Base-by-base conservation (phyloP, 2,113 vertebrate genomes). In the Sisor rabdophorus region DNA sequence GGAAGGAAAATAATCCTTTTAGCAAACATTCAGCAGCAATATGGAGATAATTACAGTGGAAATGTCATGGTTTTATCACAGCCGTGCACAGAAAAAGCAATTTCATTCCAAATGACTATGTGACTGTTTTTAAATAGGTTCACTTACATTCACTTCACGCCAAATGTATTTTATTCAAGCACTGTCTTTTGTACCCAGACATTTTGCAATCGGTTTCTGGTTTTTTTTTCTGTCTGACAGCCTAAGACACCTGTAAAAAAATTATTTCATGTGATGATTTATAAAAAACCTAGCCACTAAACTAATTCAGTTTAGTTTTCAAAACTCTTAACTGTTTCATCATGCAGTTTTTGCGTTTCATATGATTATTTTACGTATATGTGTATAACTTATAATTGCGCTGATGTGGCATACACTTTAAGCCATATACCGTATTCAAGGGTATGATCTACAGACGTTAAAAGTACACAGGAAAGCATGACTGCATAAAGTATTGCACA, bases 21-120 rank as follows among this genome's bases (percentile, higher is more conserved):
- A 84, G 81, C 79, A 84, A 82, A 83, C 83, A 83, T 82, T 86
- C 72, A 40, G 63, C 69, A 76, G 81, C 75, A 79, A 84, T 86
- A 75, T 75, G 73, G 73, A 84, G 82, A 84, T 84, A 81, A 81
- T 84, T 85, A 78, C 75, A 22, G 78, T 75, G 71, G 81, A 85
- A 81, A 81, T 82, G 80, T 79, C 74, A 81, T 76, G 77, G 53
- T 82, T 85, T 85, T 83, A 81, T 80, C 79, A 26, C 79, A 80
- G 75, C 71, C 61, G 71, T 47, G 73, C 60, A 59, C 68, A 80
- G 71, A 78, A 81, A 81, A 82, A 82, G 79, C 79, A 77, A 84
- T 86, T 86, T 79, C 60, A 81, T 80, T 75, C 81, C 55, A 54
- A 76, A 73, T 74, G 77, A 75, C 78, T 56, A 79, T 80, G 80